Conservation (phyloP, 2,888 invertebrate genomes). For the Rhynchonema sp. region DNA sequence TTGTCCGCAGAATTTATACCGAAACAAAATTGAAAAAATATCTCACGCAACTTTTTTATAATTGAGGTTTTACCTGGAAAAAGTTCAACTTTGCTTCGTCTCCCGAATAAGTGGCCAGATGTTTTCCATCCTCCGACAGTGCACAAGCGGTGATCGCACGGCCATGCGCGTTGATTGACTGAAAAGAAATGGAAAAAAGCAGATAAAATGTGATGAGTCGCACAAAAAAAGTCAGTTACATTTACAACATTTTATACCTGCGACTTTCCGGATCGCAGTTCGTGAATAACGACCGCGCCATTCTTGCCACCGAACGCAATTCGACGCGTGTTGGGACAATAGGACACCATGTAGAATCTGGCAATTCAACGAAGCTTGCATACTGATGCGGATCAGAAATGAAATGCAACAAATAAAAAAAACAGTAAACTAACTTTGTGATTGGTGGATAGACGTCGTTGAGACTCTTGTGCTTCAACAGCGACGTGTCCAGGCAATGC, state of each 20-base stretch:
- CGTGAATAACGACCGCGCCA: conserved; percentile 81
- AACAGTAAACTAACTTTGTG: conserved; percentile 42
- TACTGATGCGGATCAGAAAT: too few relatives aligned
- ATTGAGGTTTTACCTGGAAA: conserved; percentile 96
- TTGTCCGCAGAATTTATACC: too few relatives aligned
- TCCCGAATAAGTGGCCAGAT: conserved; percentile 81
- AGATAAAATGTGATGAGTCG: background rate
- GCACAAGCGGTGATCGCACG: conserved; percentile 74
- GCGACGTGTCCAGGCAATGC: conserved; percentile 83
- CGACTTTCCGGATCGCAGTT: conserved; percentile 78
- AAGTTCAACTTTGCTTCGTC: conserved; percentile 81
- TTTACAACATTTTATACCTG: conserved; percentile 1
- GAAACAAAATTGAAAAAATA: too few relatives aligned
- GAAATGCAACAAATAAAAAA: too few relatives aligned
- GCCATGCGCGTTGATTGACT: conserved; percentile 72
- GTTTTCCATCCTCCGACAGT: conserved; percentile 92
- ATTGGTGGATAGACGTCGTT: conserved; percentile 86
- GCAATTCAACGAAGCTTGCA: background rate
- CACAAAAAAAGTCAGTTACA: background rate
- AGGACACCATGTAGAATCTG: conserved; percentile 52
- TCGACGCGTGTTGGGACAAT: conserved; percentile 72
- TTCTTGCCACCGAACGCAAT: conserved; percentile 85
- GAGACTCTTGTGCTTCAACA: conserved; percentile 67
- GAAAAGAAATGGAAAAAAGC: conserved; percentile 8
- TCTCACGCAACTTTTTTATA: too few relatives aligned